phyloP scores from a whole-genome alignment of 2,113 vertebrate genomes.

The cattle (Bos taurus) region DNA sequence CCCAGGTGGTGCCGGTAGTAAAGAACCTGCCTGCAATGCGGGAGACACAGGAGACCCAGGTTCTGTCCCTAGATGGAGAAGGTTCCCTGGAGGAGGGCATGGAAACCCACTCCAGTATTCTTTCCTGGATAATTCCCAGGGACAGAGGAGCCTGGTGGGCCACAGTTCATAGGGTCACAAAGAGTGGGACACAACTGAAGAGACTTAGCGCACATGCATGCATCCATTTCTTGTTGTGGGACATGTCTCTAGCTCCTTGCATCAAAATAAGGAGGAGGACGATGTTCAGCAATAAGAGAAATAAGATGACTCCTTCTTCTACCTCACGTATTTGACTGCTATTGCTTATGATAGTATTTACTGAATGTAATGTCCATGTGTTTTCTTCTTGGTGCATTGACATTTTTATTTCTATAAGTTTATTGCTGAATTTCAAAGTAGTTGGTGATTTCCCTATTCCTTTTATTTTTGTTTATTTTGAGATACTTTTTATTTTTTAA shows the following conservation, averaged over 20 bases:
- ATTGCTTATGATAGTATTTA: not conserved
- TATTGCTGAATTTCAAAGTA: not conserved
- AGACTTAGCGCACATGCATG: not conserved
- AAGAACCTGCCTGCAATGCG: too few species aligned
- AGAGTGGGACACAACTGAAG: not conserved
- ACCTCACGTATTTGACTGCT: not conserved
- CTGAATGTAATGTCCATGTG: not conserved
- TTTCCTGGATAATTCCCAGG: too few species aligned
- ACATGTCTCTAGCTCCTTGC: not conserved
- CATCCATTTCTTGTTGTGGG: accelerated
- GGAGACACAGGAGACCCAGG: too few species aligned
- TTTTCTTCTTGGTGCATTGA: not conserved
- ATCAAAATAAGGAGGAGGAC: too few species aligned
- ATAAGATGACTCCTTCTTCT: not conserved
- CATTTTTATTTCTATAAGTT: not conserved
- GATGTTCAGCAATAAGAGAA: not conserved
- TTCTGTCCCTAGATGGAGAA: too few species aligned
- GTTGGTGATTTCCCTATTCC: not conserved
- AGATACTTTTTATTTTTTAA: not conserved
- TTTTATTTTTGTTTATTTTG: too few species aligned
- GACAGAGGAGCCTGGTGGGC: too few species aligned
- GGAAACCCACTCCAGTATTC: too few species aligned
- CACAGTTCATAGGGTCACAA: too few species aligned
- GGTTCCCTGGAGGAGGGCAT: too few species aligned
- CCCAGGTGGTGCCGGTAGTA: too few species aligned